Conservation (phyloP, 1,140 invertebrate genomes). For the Globodera rostochiensis region DNA sequence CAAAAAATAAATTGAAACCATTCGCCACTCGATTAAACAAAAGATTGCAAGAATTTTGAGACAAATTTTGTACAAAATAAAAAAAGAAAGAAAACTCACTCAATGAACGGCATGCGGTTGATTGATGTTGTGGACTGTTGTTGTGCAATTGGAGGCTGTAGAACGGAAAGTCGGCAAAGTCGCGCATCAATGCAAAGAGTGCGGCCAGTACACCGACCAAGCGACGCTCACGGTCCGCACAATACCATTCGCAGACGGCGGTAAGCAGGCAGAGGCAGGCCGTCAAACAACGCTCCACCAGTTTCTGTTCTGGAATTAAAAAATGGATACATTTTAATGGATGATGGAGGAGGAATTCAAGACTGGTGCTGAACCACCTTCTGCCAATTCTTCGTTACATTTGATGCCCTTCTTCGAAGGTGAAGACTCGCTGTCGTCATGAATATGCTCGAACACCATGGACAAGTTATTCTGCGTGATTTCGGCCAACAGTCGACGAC, state of each 20-base stretch:
- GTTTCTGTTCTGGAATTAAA: conserved; percentile 55
- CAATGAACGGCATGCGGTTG: conserved; percentile 1
- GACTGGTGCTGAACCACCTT: conserved; percentile 3
- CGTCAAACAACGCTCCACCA: conserved; percentile 56
- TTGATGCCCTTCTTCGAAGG: conserved; percentile 17
- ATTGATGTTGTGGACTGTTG: neutral
- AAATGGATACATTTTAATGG: neutral
- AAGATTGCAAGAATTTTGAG: neutral
- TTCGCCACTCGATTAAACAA: too few species aligned
- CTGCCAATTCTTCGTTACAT: conserved; percentile 20
- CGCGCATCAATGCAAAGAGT: conserved; percentile 42
- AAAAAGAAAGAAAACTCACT: neutral
- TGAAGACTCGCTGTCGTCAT: conserved; percentile 3
- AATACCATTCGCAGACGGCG: conserved; percentile 48
- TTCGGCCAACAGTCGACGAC: conserved; percentile 40
- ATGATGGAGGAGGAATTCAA: too few species aligned
- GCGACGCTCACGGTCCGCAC: conserved; percentile 37
- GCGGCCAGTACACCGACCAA: conserved; percentile 50
- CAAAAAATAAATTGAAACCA: too few species aligned
- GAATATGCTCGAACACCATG: conserved; percentile 9
- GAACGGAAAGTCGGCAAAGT: conserved; percentile 62
- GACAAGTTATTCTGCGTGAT: conserved; percentile 43
- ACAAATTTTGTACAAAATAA: neutral
- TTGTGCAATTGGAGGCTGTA: conserved; percentile 44
- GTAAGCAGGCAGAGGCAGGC: conserved; percentile 52